phyloP scores from a whole-genome alignment of 2,888 invertebrate species.

The Thelaira solivaga region DNA sequence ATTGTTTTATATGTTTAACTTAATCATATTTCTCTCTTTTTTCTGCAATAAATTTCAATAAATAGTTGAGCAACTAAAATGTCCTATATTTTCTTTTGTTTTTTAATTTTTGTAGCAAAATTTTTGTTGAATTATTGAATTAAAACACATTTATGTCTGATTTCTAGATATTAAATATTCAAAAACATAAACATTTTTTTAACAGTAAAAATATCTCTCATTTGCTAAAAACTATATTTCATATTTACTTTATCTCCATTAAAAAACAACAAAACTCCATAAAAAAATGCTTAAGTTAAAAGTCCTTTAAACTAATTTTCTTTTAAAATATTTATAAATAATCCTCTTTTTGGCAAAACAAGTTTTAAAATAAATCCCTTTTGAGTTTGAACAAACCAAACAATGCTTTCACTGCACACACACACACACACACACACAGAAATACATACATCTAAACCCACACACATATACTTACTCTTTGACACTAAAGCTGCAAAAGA shows the following conservation, averaged over 20 bases:
- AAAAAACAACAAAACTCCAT: background rate
- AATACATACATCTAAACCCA: background rate
- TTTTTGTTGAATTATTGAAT: too few species aligned
- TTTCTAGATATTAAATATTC: too few species aligned
- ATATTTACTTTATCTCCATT: slow-evolving; percentile 14
- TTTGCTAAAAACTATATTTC: slow-evolving; percentile 5
- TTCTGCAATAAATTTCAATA: too few species aligned
- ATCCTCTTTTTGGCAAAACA: slow-evolving; percentile 15
- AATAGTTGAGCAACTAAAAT: too few species aligned
- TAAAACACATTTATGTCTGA: too few species aligned
- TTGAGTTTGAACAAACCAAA: slow-evolving; percentile 30
- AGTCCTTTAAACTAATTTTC: slow-evolving; percentile 49
- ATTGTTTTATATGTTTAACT: too few species aligned
- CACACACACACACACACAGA: background rate
- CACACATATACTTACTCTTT: background rate
- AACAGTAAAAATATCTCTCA: background rate
- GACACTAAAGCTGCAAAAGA: background rate
- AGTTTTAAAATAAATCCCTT: slow-evolving; percentile 40
- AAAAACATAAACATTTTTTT: background rate
- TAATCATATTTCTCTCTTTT: too few species aligned
- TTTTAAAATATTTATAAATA: slow-evolving; percentile 37
- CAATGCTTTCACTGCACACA: too few species aligned
- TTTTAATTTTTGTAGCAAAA: too few species aligned
- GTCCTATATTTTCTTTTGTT: too few species aligned
- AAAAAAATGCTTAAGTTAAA: slow-evolving; percentile 5